Evolutionary conservation across 1,140 invertebrate genomes (phyloP).

Genomic region (Diuraphis noxia): DNA sequence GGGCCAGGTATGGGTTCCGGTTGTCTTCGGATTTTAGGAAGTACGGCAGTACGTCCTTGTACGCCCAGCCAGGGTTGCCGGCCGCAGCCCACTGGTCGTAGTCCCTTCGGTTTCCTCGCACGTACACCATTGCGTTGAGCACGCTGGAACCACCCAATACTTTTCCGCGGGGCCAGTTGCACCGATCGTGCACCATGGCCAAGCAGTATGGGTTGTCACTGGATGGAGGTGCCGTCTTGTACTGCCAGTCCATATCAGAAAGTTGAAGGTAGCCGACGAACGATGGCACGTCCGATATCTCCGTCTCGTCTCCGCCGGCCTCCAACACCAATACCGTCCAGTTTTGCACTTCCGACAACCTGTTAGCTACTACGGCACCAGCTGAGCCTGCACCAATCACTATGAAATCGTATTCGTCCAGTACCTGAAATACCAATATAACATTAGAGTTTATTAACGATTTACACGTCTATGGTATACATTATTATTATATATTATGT

Average conservation of each 20-base stretch:
- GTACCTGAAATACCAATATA: constrained; percentile 63
- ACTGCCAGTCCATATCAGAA: constrained; percentile 88
- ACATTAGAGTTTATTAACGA: not conserved
- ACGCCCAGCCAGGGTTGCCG: constrained; percentile 90
- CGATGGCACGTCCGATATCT: constrained; percentile 77
- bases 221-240: constrained; percentile 79
- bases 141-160: constrained; percentile 92
- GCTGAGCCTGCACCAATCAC: constrained; percentile 89
- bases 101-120: constrained; percentile 86
- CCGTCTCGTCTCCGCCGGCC: constrained; percentile 80
- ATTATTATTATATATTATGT: not conserved
- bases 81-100: constrained; percentile 87
- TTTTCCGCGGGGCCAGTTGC: constrained; percentile 85
- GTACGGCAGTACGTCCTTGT: constrained; percentile 82
- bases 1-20: constrained; percentile 75
- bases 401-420: constrained; percentile 78
- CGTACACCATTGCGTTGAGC: constrained; percentile 94
- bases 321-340: constrained; percentile 82
- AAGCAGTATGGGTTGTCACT: constrained; percentile 70
- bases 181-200: constrained; percentile 80
- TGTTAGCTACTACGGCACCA: constrained; percentile 87
- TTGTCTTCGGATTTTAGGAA: constrained; percentile 89
- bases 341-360: constrained; percentile 77
- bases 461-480: not conserved
- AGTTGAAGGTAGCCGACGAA: constrained; percentile 76